A percentile compares a stretch with the other conserved stretches of the same genome.
Evolutionary conservation across 2,888 invertebrate genomes (phyloP).

Genomic region (Tridacna gigas): DNA sequence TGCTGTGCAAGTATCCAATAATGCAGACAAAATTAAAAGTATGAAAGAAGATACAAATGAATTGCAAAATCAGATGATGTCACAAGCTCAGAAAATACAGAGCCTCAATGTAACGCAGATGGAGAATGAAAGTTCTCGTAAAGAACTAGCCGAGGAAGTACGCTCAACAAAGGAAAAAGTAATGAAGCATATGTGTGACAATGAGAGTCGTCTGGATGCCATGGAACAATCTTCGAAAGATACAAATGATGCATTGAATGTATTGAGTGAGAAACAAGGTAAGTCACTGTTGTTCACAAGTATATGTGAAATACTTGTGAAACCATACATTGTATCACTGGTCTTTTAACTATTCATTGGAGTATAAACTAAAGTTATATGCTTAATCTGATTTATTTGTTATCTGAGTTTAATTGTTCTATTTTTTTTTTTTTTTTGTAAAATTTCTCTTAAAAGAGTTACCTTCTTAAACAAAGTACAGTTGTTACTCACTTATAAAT

Average conservation of each 20-base stretch:
- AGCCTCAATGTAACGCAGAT: background rate
- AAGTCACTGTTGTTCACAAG: background rate
- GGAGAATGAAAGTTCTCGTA: background rate
- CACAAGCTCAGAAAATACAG: background rate
- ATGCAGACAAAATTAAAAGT: background rate
- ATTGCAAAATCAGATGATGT: background rate
- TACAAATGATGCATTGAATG: background rate
- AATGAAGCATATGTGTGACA: background rate
- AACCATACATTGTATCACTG: too few relatives aligned
- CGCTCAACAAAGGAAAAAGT: too few relatives aligned
- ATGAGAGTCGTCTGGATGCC: background rate
- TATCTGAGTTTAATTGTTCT: too few relatives aligned
- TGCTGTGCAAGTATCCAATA: background rate
- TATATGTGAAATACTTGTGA: too few relatives aligned
- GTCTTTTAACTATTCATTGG: too few relatives aligned
- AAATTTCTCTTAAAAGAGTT: too few relatives aligned
- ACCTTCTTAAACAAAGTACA: too few relatives aligned
- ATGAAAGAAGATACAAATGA: background rate
- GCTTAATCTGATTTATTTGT: too few relatives aligned
- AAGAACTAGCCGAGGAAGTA: background rate
- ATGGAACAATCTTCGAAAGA: background rate
- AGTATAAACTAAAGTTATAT: too few relatives aligned
- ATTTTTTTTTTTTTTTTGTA: too few relatives aligned
- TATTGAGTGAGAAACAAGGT: background rate
- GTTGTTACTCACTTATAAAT: too few relatives aligned